phyloP scores from a whole-genome alignment of 2,113 vertebrate species.

The Sapayoa aenigma region DNA sequence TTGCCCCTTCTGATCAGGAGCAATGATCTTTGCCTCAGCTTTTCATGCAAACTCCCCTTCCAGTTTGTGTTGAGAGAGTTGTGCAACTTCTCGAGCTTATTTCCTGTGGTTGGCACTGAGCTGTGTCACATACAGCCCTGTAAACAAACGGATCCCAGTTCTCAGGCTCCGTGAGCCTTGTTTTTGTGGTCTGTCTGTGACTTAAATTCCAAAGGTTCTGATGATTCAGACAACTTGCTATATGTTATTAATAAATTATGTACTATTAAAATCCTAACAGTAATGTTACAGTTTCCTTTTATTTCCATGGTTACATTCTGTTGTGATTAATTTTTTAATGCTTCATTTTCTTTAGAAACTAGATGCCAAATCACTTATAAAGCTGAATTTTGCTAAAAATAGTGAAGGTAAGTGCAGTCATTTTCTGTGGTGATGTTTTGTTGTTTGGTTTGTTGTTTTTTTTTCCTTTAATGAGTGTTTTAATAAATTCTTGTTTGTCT shows the following conservation, averaged over 20 bases:
- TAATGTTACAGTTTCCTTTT: not conserved
- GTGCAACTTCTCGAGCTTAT: not conserved
- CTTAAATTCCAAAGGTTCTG: not conserved
- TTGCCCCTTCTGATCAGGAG: not conserved
- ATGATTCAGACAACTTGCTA: not conserved
- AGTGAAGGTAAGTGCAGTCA: slow-evolving; percentile 83
- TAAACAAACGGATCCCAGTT: not conserved
- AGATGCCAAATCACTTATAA: slow-evolving; percentile 91
- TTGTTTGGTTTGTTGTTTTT: rapidly evolving
- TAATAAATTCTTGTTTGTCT: not conserved
- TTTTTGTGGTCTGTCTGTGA: not conserved
- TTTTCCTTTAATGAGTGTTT: not conserved
- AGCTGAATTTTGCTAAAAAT: slow-evolving; percentile 92
- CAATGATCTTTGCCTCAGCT: not conserved
- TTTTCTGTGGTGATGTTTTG: not conserved
- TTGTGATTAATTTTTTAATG: slow-evolving; percentile 20
- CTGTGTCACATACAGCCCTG: not conserved
- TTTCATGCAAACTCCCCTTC: not conserved
- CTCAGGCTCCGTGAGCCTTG: not conserved
- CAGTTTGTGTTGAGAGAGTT: not conserved
- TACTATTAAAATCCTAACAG: not conserved
- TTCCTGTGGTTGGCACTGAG: not conserved
- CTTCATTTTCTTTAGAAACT: slow-evolving; percentile 81
- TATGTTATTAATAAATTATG: slow-evolving; percentile 7
- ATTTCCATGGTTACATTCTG: not conserved